A percentile compares a stretch with the other conserved stretches of the same genome.
These are phyloP conservation scores for Melanostoma scalare DNA, from an alignment of 2,888 invertebrate genomes.

Conservation along the genomic window DNA sequence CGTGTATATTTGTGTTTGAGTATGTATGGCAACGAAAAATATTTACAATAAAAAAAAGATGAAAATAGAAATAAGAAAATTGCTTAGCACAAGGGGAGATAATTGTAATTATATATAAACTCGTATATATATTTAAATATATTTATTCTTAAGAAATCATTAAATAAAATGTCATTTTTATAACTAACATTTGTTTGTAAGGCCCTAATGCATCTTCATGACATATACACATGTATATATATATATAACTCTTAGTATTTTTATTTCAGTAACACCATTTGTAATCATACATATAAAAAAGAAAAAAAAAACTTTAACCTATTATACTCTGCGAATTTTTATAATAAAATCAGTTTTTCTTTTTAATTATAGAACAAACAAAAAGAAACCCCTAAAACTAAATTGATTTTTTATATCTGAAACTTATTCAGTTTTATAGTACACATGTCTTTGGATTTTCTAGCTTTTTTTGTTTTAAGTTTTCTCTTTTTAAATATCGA, in stretches of 20 bases:
- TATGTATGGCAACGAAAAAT: constrained; percentile 55
- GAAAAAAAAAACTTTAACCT: constrained; percentile 66
- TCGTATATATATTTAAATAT: too few species aligned
- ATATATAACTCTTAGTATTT: constrained; percentile 55
- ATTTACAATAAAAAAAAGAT: constrained; percentile 51
- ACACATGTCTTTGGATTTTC: constrained; percentile 74
- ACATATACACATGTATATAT: constrained; percentile 57
- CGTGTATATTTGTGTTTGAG: constrained; percentile 32
- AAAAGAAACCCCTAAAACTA: constrained; percentile 56
- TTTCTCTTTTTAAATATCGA: constrained; percentile 49
- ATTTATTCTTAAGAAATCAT: constrained; percentile 41
- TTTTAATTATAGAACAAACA: background rate
- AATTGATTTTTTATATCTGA: constrained; percentile 61
- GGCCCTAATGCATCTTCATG: constrained; percentile 74
- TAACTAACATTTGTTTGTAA: constrained; percentile 74
- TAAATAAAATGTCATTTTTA: constrained; percentile 69
- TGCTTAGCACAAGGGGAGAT: constrained; percentile 57
- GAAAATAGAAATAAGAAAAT: constrained; percentile 12
- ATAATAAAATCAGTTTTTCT: constrained; percentile 17
- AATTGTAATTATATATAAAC: constrained; percentile 14
- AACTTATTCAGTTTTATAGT: constrained; percentile 71
- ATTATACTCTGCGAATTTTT: constrained; percentile 66
- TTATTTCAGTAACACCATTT: constrained; percentile 59
- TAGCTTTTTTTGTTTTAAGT: constrained; percentile 72
- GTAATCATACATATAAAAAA: constrained; percentile 43